phyloP scores from a whole-genome alignment of 2,797 vertebrate species.

The Chelon auratus region DNA sequence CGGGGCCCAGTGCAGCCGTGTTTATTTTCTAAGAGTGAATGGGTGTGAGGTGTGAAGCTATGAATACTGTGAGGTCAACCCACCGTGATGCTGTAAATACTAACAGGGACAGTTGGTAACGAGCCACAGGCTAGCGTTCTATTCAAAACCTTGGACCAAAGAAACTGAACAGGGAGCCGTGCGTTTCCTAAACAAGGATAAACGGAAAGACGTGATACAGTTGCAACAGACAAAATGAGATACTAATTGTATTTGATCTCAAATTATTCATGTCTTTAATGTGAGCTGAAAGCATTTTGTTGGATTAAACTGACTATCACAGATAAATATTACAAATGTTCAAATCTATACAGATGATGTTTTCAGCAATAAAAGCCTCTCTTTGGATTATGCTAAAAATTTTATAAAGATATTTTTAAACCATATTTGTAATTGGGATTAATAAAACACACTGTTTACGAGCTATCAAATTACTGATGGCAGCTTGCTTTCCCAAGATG shows the following conservation, averaged over 20 bases:
- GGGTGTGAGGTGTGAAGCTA: constrained; percentile 70
- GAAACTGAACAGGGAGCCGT: constrained; percentile 45
- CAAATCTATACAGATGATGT: no score
- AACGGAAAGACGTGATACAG: constrained; percentile 41
- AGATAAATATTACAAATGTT: not conserved
- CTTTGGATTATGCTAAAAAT: no score
- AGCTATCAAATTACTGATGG: no score
- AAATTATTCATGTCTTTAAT: constrained; percentile 37
- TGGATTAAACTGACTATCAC: not conserved
- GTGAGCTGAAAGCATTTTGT: constrained; percentile 32
- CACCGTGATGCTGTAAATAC: constrained; percentile 75
- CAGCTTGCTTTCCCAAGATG: no score
- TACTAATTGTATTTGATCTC: constrained; percentile 46
- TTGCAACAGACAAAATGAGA: constrained; percentile 47
- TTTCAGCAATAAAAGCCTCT: not conserved
- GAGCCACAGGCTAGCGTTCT: constrained; percentile 61
- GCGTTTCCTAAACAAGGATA: constrained; percentile 48
- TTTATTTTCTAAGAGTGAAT: constrained; percentile 73
- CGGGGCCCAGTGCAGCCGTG: constrained; percentile 53
- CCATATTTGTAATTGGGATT: not conserved
- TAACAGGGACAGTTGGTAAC: constrained; percentile 64
- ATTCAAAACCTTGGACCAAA: constrained; percentile 68
- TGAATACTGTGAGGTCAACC: constrained; percentile 74
- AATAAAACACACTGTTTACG: not conserved
- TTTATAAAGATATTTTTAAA: not conserved